These are phyloP conservation scores for Gobiocypris rarus DNA, from an alignment of 2,113 vertebrate species.

Conservation along the genomic window DNA sequence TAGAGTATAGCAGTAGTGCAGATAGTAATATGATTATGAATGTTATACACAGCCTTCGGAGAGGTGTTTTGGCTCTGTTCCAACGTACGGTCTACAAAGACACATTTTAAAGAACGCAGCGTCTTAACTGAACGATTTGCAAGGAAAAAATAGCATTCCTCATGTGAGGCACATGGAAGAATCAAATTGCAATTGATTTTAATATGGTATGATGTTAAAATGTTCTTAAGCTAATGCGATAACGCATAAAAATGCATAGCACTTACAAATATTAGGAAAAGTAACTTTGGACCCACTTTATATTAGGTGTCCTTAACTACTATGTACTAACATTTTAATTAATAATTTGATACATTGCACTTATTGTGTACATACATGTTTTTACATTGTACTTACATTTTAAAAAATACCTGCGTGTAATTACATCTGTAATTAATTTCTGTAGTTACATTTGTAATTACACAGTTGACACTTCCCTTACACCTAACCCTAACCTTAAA, in stretches of 20 bases:
- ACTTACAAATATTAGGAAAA: background rate
- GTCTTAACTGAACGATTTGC: background rate
- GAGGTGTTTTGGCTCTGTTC: slow-evolving; percentile 6
- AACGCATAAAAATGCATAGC: too few species aligned
- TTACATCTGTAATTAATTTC: too few species aligned
- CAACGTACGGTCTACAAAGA: background rate
- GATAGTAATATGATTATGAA: slow-evolving; percentile 26
- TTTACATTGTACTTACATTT: too few species aligned
- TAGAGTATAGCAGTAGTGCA: background rate
- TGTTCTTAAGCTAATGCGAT: background rate
- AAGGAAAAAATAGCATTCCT: background rate
- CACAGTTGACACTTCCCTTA: too few species aligned
- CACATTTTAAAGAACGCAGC: background rate
- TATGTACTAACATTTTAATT: too few species aligned
- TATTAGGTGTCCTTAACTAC: too few species aligned
- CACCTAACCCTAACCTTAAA: too few species aligned
- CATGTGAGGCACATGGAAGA: background rate
- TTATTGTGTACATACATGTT: too few species aligned
- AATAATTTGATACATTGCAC: too few species aligned
- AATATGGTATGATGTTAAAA: background rate
- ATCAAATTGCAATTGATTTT: background rate
- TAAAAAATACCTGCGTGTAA: too few species aligned
- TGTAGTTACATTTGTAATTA: too few species aligned
- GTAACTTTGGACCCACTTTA: too few species aligned
- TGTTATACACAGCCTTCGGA: background rate